These are phyloP conservation scores for Eubasilissa splendida DNA, from an alignment of 2,888 invertebrate genomes.

Conservation along the genomic window DNA sequence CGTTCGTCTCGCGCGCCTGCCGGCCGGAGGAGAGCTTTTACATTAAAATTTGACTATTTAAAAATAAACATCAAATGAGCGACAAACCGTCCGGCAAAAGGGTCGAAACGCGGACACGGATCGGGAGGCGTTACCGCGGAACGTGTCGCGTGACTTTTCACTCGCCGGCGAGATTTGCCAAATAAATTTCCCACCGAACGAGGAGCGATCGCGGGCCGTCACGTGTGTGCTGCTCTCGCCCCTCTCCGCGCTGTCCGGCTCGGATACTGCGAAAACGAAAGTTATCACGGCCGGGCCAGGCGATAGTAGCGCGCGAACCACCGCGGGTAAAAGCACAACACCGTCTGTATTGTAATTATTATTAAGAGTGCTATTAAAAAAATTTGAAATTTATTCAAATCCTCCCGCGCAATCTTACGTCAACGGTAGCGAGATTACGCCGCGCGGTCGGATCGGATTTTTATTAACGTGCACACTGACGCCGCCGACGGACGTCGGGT, in stretches of 20 bases:
- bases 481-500: not conserved
- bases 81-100: not conserved
- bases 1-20: not conserved
- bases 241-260: not conserved
- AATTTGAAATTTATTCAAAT: too few species aligned
- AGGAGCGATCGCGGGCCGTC: not conserved
- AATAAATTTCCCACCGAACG: not conserved
- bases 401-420: too few species aligned
- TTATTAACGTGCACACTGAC: not conserved
- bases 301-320: constrained; percentile 46
- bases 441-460: not conserved
- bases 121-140: too few species aligned
- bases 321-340: constrained; percentile 37
- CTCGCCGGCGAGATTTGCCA: not conserved
- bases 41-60: not conserved
- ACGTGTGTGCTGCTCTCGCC: too few species aligned
- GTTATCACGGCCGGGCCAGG: constrained; percentile 42
- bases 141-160: not conserved
- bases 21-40: not conserved
- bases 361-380: not conserved
- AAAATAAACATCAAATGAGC: not conserved
- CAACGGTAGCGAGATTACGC: too few species aligned
- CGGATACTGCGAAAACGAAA: constrained; percentile 52
- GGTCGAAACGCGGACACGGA: not conserved
- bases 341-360: not conserved